A percentile compares a stretch with the other conserved stretches of the same genome.
Evolutionary conservation across 2,797 vertebrate species (phyloP).

Genomic region (Harpagifer antarcticus): DNA sequence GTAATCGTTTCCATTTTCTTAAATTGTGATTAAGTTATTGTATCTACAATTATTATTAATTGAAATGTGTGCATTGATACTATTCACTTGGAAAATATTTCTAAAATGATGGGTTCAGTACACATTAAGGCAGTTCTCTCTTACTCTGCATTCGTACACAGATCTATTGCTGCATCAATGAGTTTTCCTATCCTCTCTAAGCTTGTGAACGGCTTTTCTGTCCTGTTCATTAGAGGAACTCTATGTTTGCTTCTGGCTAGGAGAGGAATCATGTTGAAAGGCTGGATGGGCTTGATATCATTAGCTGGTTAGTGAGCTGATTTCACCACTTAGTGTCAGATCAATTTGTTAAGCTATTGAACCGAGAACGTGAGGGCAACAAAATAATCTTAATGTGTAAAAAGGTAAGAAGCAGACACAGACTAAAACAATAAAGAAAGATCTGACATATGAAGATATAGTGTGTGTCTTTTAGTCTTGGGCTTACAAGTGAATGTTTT

Average conservation of each 20-base stretch:
- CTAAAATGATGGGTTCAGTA: not conserved
- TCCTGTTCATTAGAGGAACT: not conserved
- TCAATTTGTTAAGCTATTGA: not conserved
- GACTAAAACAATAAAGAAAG: not conserved
- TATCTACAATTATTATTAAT: not conserved
- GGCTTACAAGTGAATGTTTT: not conserved
- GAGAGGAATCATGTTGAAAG: not conserved
- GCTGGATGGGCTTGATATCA: not conserved
- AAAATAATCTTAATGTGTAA: not conserved
- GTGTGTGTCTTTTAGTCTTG: not conserved
- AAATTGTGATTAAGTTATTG: too few relatives aligned
- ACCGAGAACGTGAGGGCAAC: not conserved
- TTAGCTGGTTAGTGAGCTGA: not conserved
- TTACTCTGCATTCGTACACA: not conserved
- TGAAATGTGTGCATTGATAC: not conserved
- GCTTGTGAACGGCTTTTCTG: conserved; percentile 5
- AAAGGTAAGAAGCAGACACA: too few relatives aligned
- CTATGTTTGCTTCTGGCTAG: not conserved
- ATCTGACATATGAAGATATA: too few relatives aligned
- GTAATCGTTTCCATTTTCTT: too few relatives aligned
- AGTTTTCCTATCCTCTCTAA: not conserved
- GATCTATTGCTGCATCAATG: not conserved
- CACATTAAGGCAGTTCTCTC: not conserved
- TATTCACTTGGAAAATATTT: not conserved
- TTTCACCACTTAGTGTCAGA: not conserved